Conservation (phyloP, 2,113 vertebrate species). For the Oncorhynchus mykiss region DNA sequence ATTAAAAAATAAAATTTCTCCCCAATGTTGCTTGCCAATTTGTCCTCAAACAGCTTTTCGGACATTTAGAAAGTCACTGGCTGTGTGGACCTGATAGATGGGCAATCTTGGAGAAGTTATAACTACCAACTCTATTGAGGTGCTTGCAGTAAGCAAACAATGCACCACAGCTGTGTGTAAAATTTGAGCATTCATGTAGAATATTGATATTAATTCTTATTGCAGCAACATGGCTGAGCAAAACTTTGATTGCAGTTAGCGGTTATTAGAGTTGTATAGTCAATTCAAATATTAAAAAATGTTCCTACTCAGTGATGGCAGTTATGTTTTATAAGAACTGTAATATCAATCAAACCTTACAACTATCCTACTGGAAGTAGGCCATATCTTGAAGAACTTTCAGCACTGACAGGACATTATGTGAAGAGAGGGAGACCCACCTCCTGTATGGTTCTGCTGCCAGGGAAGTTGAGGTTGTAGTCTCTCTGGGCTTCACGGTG, state of each 20-base stretch:
- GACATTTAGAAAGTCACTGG: slow-evolving; percentile 84
- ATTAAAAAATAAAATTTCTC: not conserved
- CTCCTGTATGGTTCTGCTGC: slow-evolving; percentile 98
- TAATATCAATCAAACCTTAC: too few species aligned
- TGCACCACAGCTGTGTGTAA: too few species aligned
- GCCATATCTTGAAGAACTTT: slow-evolving; percentile 26
- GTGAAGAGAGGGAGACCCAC: slow-evolving; percentile 69
- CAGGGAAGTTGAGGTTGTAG: slow-evolving; percentile 98
- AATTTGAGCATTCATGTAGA: too few species aligned
- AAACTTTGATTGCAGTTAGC: too few species aligned
- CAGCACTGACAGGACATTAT: not conserved
- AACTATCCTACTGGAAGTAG: slow-evolving; percentile 32
- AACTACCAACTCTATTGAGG: too few species aligned
- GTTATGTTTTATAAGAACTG: too few species aligned
- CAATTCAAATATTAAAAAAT: too few species aligned
- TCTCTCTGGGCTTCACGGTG: slow-evolving; percentile 98
- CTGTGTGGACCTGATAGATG: slow-evolving; percentile 81
- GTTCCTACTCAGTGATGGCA: too few species aligned
- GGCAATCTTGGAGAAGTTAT: not conserved
- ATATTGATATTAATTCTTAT: too few species aligned
- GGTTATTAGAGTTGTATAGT: too few species aligned
- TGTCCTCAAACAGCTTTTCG: slow-evolving; percentile 91
- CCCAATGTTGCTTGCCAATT: slow-evolving; percentile 76
- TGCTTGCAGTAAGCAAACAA: too few species aligned
- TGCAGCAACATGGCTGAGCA: too few species aligned